Evolutionary conservation across 2,113 vertebrate genomes (phyloP), one percentile per base, ranked within the genome.

Genomic region (Centropristis striata): DNA sequence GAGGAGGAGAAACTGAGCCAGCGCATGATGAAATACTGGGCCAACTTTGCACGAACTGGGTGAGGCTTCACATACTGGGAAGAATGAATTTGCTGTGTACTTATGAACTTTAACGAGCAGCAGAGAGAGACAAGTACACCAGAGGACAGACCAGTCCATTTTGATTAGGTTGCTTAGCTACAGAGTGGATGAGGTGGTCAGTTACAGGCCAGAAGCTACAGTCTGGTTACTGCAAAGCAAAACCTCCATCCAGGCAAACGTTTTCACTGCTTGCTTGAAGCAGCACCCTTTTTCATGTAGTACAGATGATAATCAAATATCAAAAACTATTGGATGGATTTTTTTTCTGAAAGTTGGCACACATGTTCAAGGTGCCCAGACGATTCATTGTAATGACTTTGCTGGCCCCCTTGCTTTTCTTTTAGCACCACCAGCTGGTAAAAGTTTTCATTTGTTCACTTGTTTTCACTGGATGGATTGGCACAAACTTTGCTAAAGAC

Each of bases 11-110:
- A 79, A 44, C 94, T 98, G 74, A 97, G 97, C 85, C 94, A 94
- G 8, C 92, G 96, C 58, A 95, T 98, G 80, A 98, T 98, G 97
- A 95, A 80, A 93, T 97, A 97, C 87, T 98, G 97, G 97, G 96
- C 95, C 80, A 98, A 97, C 93, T 98, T 98, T 49, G 97, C 97
- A 68, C 94, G 96, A 63, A 97, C 96, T 12, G 92, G 92, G 92
- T 93, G 58, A 90, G 91, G 39, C 53, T 7, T n/a, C n/a, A 10
- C 12, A 51, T 0, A 49, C 14, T 28, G 23, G 10, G 49, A 42
- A 20, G 18, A 37, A 23, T 42, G 0, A 12, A 63, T 74, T 3
- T 53, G 25, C n/a, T 16, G 13, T 49, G 9, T 42, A 37, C 18
- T 8, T 16, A 12, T 23, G 3, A 18, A 18, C 21, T 23, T 7